These are phyloP conservation scores for Trididemnum nubilum DNA, from an alignment of 23 tunicate genomes.

Conservation along the genomic window DNA sequence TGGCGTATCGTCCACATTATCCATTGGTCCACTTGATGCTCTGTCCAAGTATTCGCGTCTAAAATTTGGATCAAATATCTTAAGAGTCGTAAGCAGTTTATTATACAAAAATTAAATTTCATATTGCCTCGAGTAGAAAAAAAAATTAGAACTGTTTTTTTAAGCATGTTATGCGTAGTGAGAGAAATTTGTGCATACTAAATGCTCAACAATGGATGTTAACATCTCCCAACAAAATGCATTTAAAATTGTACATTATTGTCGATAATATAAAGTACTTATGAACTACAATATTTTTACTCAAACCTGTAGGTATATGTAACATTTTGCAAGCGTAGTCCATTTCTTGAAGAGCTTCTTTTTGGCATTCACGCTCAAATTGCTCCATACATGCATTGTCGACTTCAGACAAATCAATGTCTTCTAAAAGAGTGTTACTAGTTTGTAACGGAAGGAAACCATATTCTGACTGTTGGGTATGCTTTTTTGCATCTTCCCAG, in stretches of 20 bases:
- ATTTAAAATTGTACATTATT: too few species aligned
- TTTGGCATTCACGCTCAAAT: constrained; percentile 61
- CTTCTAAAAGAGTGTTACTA: constrained; percentile 40
- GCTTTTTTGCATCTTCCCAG: constrained; percentile 13
- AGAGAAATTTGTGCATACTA: too few species aligned
- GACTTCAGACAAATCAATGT: constrained; percentile 46
- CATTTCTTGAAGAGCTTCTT: constrained; percentile 79
- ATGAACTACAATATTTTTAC: too few species aligned
- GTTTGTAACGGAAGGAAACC: background rate
- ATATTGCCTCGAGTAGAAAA: too few species aligned
- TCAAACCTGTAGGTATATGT: constrained; percentile 55
- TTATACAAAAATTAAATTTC: background rate
- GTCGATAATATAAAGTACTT: too few species aligned
- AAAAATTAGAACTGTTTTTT: too few species aligned
- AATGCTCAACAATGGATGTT: too few species aligned
- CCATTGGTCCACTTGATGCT: constrained; percentile 82
- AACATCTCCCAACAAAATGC: too few species aligned
- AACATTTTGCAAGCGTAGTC: constrained; percentile 64
- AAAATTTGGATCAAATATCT: background rate
- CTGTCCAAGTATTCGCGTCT: constrained; percentile 77
- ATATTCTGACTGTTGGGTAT: background rate
- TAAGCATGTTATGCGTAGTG: too few species aligned
- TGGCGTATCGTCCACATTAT: constrained; percentile 78
- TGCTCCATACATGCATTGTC: constrained; percentile 77
- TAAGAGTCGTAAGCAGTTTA: background rate